Evolutionary conservation across 2,113 vertebrate genomes (phyloP), one percentile per base, ranked within the genome.

Genomic region (Protobothrops flavoviridis): DNA sequence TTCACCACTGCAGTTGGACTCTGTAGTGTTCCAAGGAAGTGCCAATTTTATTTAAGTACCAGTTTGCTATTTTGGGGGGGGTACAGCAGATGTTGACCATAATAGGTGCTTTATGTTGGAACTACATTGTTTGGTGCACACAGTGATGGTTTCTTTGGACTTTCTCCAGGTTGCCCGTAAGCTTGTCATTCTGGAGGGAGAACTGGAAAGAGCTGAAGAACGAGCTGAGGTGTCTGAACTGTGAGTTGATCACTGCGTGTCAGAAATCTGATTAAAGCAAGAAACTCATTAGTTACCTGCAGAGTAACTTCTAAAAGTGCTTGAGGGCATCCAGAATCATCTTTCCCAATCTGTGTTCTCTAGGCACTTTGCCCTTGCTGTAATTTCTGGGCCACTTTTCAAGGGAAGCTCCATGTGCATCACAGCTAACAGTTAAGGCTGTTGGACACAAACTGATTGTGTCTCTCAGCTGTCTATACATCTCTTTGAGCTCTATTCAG

Each of bases 151-250:
- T 26, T 88, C 0, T n/a, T 21, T 87, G 43, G 20, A 20, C 91
- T 93, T 39, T 52, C 21, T 96, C 17, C 96, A 99, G 99, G 99
- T 99, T 24, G 99, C 99, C n/a, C 99, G 99, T 48, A 99, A 99
- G 95, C 94, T 99, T 98, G 99, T 99, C 20, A 98, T 99, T 96
- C 97, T 99, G 39, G 99, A 99, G 96, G 98, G 98, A 0, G 99
- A 99, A 90, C 98, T 99, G 97, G 99, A 99, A 94, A 97, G 99
- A 96, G 98, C 99, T 0, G 99, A 99, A 85, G 99, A 99, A 95
- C 98, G 99, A 7, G 99, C 99, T 0, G 99, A 99, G 94, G 98
- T 99, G 81, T 98, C 99, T 12, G 99, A 99, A 95, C 97, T 99
- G 99, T 99, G 96, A 99, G 99, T 97, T 23, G 81, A 1, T 81